These are phyloP conservation scores for Manacus vitellinus DNA, from an alignment of 2,113 vertebrate genomes.

Conservation along the genomic window DNA sequence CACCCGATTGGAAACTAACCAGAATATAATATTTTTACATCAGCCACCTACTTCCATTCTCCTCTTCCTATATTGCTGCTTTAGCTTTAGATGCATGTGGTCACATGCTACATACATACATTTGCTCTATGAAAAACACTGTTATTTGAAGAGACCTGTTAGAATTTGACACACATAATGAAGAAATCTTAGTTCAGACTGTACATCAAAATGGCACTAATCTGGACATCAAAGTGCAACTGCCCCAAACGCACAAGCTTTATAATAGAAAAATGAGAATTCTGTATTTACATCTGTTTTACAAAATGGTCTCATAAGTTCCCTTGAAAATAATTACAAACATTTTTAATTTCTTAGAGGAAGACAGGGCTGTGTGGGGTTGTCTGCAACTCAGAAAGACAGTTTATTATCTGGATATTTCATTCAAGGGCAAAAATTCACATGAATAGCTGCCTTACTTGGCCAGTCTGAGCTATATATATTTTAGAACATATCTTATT, in stretches of 20 bases:
- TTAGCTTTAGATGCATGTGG: neutral
- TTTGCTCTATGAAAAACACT: neutral
- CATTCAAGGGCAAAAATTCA: neutral
- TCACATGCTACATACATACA: rapidly evolving
- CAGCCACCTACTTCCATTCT: neutral
- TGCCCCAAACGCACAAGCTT: neutral
- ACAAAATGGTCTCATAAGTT: neutral
- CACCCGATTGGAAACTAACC: neutral
- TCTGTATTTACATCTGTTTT: neutral
- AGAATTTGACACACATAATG: neutral
- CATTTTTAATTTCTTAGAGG: neutral
- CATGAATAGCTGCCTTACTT: neutral
- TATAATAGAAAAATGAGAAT: neutral
- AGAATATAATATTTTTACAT: slow-evolving; percentile 13
- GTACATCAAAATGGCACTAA: neutral
- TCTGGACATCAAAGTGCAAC: neutral
- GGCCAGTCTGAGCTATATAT: neutral
- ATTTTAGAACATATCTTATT: neutral
- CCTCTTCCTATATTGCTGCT: neutral
- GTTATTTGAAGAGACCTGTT: neutral
- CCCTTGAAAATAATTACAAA: neutral
- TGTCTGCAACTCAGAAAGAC: neutral
- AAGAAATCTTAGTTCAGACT: neutral
- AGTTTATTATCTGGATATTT: neutral
- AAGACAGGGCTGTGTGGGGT: neutral